These are phyloP conservation scores for Dinocampus coccinellae DNA, from an alignment of 2,888 invertebrate genomes.

Conservation along the genomic window DNA sequence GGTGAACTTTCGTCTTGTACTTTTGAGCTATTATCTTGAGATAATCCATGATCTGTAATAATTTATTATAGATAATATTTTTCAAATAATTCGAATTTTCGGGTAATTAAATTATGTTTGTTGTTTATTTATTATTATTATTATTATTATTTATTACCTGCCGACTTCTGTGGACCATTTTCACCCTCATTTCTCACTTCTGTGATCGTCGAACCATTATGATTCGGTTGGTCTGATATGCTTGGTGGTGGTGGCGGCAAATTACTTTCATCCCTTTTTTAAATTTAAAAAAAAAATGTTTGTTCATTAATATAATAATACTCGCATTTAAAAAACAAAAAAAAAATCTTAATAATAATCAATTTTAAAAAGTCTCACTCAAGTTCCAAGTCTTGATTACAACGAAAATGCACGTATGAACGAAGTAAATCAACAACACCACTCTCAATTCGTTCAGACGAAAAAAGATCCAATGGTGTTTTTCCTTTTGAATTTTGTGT, in stretches of 20 bases:
- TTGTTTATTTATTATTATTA: no score
- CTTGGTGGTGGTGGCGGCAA: conserved; percentile 39
- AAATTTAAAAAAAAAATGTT: not conserved
- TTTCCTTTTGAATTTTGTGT: conserved; percentile 77
- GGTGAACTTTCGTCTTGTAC: conserved; percentile 46
- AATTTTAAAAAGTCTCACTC: conserved; percentile 45
- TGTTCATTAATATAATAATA: not conserved
- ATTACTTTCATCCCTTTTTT: conserved; percentile 47
- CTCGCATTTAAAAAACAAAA: no score
- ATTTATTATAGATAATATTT: not conserved
- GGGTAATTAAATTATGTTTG: no score
- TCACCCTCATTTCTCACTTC: conserved; percentile 11
- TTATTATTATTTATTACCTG: conserved; percentile 1
- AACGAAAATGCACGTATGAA: conserved; percentile 68
- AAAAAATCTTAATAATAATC: not conserved
- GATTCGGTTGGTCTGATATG: conserved; percentile 34
- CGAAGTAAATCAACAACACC: conserved; percentile 72
- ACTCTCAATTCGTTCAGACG: conserved; percentile 68
- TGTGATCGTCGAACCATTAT: not conserved
- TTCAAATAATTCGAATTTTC: no score
- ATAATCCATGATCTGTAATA: conserved; percentile 33
- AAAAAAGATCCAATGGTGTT: conserved; percentile 78
- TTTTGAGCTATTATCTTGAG: conserved; percentile 35
- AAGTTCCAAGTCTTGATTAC: conserved; percentile 44
- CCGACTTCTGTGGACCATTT: conserved; percentile 5